phyloP scores from a whole-genome alignment of 2,113 vertebrate genomes.

The Alethe castanea region DNA sequence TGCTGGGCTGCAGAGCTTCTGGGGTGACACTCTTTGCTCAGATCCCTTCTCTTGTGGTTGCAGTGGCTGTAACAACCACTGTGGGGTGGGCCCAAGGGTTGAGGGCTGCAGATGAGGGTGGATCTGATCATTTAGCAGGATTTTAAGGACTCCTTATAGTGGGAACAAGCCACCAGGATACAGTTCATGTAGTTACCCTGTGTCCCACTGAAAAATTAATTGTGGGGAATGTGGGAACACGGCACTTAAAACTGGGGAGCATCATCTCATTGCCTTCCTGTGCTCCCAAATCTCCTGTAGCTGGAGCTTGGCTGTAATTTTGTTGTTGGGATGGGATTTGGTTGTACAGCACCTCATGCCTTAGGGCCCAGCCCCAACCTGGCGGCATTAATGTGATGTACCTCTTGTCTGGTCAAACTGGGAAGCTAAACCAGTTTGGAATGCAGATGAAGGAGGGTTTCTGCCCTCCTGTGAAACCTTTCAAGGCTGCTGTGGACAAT shows the following conservation, averaged over 20 bases:
- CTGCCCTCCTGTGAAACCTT: background rate
- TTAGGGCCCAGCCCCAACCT: background rate
- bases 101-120: background rate
- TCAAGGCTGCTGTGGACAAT: background rate
- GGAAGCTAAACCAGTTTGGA: conserved; percentile 3
- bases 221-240: background rate
- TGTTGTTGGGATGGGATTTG: background rate
- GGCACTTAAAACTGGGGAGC: background rate
- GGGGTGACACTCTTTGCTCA: background rate
- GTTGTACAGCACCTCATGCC: background rate
- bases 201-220: background rate
- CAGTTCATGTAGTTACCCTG: background rate
- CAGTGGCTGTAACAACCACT: background rate
- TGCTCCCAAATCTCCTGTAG: background rate
- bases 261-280: background rate
- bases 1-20: background rate
- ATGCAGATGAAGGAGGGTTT: background rate
- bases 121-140: background rate
- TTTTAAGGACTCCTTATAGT: background rate
- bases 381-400: background rate
- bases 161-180: background rate
- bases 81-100: accelerated
- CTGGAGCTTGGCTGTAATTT: background rate
- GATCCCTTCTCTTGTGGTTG: background rate
- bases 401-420: background rate